Base-by-base conservation (phyloP, 2,113 vertebrate genomes). In the Psilopogon haemacephalus region DNA sequence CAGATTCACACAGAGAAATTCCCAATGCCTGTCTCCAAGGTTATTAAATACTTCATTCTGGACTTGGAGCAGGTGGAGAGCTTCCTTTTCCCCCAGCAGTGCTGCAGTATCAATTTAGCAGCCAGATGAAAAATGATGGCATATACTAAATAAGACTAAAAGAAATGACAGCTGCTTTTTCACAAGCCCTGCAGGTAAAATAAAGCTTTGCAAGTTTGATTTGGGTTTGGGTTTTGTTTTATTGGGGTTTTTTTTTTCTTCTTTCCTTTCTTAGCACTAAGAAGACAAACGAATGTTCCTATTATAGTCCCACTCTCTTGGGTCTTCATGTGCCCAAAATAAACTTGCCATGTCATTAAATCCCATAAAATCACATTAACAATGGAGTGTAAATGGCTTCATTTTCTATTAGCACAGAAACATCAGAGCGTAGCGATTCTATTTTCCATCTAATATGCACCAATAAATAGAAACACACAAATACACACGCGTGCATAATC, bases 11-110 rank as follows among this genome's bases (percentile, higher is more conserved):
- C 40, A 90, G 65, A 94, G 80, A 96, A 83, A 88, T 63, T 86
- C 88, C 76, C 69, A 81, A 35, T 94, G 54, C 52, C 80, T 95
- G 68, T 88, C 84, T 96, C 90, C 44, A 85, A 94, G 87, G 96
- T 92, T 78, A 96, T 92, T 76, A 96, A 97, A 40, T 91, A 71
- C 58, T 94, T 97, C 92, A 71, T 91, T 95, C 78, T 86, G 82
- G 75, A 81, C 85, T 83, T 94, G 92, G 76, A 95, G 85, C 91
- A 96, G 80, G 88, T 71, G 77, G 69, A 95, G 90, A 90, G 63
- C 58, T 94, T 73, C 94, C 55, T 96, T 94, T 76, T 95, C 82
- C 88, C 71, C 21, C 82, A 87, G 94, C 94, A 87, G 52, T 94
- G 56, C 77, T 84, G 48, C 72, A 81, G 52, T 33, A 96, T 82